phyloP scores from a whole-genome alignment of 1,140 invertebrate species.

The Macrostomum lignano region DNA sequence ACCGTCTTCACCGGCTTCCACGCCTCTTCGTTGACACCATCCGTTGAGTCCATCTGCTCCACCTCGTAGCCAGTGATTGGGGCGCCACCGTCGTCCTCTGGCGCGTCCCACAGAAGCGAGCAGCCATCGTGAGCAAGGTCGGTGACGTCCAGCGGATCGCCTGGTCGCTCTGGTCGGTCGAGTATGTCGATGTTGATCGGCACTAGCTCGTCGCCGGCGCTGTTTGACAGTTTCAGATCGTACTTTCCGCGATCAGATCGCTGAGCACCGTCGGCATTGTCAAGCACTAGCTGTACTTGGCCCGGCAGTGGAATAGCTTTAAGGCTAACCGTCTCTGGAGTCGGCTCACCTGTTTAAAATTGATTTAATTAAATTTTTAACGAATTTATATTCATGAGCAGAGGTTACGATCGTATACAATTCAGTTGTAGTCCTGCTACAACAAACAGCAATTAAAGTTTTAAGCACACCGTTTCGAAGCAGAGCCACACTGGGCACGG shows the following conservation, averaged over 20 bases:
- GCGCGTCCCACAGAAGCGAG: slow-evolving; percentile 79
- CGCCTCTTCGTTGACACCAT: slow-evolving; percentile 54
- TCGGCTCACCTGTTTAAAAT: too few species aligned
- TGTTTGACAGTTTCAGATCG: slow-evolving; percentile 11
- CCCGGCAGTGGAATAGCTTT: slow-evolving; percentile 3
- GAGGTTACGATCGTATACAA: too few species aligned
- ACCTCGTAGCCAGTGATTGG: slow-evolving; percentile 69
- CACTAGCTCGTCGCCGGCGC: slow-evolving; percentile 9
- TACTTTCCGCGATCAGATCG: slow-evolving; percentile 10
- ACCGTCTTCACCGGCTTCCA: slow-evolving; percentile 50
- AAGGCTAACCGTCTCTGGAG: slow-evolving; percentile 44
- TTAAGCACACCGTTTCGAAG: slow-evolving; percentile 43
- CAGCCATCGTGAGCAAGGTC: slow-evolving; percentile 82
- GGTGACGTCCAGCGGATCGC: slow-evolving; percentile 64
- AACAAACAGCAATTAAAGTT: too few species aligned
- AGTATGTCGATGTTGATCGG: slow-evolving; percentile 13
- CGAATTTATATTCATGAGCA: too few species aligned
- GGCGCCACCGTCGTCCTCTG: slow-evolving; percentile 85
- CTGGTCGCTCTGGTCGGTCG: slow-evolving; percentile 60
- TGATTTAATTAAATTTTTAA: too few species aligned
- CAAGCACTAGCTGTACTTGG: slow-evolving; percentile 8
- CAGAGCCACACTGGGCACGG: slow-evolving; percentile 16
- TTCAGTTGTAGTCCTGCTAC: too few species aligned
- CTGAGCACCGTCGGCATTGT: slow-evolving; percentile 6
- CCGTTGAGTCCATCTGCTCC: slow-evolving; percentile 83